Conservation (phyloP, 2,888 invertebrate genomes). For the Catonia carolina region DNA sequence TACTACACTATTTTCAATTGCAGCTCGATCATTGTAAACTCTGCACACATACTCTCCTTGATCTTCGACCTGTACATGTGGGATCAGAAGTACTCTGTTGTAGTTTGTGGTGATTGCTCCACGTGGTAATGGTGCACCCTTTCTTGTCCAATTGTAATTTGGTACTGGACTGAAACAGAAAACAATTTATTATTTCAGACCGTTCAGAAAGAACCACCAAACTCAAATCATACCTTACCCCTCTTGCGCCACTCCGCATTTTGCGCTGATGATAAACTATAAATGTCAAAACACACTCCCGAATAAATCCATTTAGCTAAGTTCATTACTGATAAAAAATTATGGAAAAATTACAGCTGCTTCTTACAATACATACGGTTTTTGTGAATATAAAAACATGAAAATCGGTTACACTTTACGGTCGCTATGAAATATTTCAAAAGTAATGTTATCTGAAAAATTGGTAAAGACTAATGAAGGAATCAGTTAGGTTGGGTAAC, state of each 20-base stretch:
- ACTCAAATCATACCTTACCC: background rate
- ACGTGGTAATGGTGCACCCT: conserved; percentile 63
- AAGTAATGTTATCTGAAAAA: no score
- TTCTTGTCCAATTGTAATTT: conserved; percentile 87
- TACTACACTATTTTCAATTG: conserved; percentile 66
- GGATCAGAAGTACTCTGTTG: conserved; percentile 79
- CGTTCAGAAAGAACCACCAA: conserved; percentile 17
- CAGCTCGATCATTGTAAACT: conserved; percentile 71
- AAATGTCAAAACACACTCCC: no score
- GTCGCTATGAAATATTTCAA: no score
- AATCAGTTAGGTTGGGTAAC: no score
- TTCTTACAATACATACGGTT: no score
- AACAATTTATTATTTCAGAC: conserved; percentile 10
- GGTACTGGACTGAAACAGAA: conserved; percentile 75
- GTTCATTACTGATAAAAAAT: no score
- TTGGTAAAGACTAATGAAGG: no score
- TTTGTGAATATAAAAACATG: no score
- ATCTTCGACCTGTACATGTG: conserved; percentile 82
- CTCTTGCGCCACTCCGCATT: no score
- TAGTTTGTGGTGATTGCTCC: conserved; percentile 66
- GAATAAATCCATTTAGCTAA: no score
- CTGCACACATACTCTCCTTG: conserved; percentile 88
- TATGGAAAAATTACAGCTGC: no score
- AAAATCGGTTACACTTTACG: no score
- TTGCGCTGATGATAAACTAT: background rate